Evolutionary conservation across 2,797 vertebrate species (phyloP).

Genomic region (Novumbra hubbsi): DNA sequence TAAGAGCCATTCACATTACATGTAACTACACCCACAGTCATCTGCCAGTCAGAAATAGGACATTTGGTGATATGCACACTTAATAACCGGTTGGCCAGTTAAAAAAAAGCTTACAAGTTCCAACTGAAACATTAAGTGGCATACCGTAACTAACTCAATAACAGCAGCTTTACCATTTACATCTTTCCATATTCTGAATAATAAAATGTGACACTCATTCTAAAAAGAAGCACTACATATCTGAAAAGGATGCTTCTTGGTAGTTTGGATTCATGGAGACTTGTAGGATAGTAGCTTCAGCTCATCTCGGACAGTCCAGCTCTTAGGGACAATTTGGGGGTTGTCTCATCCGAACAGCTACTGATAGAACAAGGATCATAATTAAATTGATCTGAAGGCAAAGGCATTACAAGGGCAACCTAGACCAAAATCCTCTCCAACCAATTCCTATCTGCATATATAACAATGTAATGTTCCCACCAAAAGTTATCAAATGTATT

Average conservation of each 20-base stretch:
- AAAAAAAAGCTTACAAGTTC: too few species aligned
- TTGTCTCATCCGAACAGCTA: too few species aligned
- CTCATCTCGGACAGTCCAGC: not conserved
- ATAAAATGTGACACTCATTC: not conserved
- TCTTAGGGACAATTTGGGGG: not conserved
- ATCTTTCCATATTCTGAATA: not conserved
- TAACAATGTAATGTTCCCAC: not conserved
- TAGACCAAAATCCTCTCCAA: not conserved
- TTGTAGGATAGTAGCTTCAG: too few species aligned
- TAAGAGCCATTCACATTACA: not conserved
- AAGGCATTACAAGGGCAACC: not conserved
- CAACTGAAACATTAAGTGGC: too few species aligned
- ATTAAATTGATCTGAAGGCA: not conserved
- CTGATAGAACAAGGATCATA: too few species aligned
- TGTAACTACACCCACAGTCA: not conserved
- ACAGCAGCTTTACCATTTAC: not conserved
- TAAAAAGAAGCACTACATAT: not conserved
- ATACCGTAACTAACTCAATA: not conserved
- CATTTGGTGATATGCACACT: too few species aligned
- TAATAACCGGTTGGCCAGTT: too few species aligned
- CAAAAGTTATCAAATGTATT: not conserved
- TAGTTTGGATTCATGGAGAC: too few species aligned
- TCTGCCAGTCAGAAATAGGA: too few species aligned
- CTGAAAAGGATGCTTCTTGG: constrained; percentile 1
- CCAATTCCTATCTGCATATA: not conserved